These are phyloP conservation scores for Arremon brunneinucha DNA, from an alignment of 2,797 vertebrate genomes.

Conservation along the genomic window DNA sequence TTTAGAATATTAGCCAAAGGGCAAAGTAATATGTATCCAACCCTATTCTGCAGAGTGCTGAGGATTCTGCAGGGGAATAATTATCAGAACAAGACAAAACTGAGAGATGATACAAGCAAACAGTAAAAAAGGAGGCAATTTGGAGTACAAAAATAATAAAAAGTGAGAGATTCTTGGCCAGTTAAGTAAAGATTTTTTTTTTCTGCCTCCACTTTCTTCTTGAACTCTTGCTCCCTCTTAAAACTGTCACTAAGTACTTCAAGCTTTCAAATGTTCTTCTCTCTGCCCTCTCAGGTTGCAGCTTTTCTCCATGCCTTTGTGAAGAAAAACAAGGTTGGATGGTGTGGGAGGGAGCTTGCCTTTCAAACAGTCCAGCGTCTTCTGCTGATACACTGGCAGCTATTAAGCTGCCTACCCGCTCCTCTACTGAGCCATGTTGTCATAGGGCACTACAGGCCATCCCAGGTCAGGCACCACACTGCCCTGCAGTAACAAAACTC, in stretches of 20 bases:
- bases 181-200: not conserved
- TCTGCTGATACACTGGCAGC: not conserved
- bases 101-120: not conserved
- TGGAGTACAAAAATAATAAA: not conserved
- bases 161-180: not conserved
- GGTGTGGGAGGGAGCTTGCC: not conserved
- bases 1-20: not conserved
- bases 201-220: not conserved
- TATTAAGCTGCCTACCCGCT: not conserved
- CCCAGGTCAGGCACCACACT: constrained; percentile 38
- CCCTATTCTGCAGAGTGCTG: not conserved
- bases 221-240: not conserved
- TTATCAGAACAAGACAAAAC: not conserved
- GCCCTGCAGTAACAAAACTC: constrained; percentile 14
- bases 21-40: not conserved
- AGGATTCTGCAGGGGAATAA: not conserved
- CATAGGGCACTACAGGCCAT: not conserved
- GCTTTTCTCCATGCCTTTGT: constrained; percentile 20
- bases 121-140: not conserved
- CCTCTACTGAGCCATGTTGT: not conserved
- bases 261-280: not conserved
- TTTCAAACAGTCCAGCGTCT: not conserved
- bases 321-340: constrained; percentile 20
- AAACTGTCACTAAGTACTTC: not conserved
- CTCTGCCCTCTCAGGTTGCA: not conserved